Base-by-base conservation (phyloP, 1,140 invertebrate species). In the Drosophila bocki region DNA sequence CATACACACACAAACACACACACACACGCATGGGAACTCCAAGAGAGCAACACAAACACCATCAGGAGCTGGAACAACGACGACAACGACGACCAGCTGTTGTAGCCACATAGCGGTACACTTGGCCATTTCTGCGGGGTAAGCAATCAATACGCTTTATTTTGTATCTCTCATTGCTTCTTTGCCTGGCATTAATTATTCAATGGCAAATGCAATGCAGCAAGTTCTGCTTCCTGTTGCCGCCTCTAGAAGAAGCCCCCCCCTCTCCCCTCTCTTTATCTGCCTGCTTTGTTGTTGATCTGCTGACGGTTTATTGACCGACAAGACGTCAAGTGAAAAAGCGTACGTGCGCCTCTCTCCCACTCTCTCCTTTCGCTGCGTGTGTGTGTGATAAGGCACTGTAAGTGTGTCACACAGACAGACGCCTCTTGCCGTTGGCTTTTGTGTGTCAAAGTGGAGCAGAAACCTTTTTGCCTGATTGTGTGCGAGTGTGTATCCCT, bases 231-330 rank as follows among this genome's bases (percentile, higher is more conserved):
- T 56, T 56, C 53, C 53, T 56, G 53, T 56, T 56, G 53, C 53
- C 53, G 53, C 53, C 53, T 47, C 12, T 22, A 22, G 45, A 47
- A 22, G 3, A 7, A 26, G 7, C 7, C 7, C 11, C 37, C 15
- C 26, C n/a, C 42, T 26, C 41, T 44, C 50, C 45, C 56, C 45
- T n/a, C n/a, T 51, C 29, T 45, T 29, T 48, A 35, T 69, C 53
- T 26, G 22, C 19, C 17, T 71, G 59, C 45, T 82, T 81, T 56
- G 48, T 58, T 82, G 63, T 37, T 50, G 63, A 57, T 74, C 74
- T 61, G 45, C 42, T 58, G 44, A 59, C 44, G 51, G 63, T 80
- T 78, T 84, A 78, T 80, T 85, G 72, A 75, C 74, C 82, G 63
- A 72, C 67, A 72, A 72, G 50, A 42, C 42, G 50, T 39, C 42